Percentiles rank a stretch among this genome's conserved stretches.
Conservation (phyloP, 1,140 invertebrate species). For the Cataglyphis hispanica region DNA sequence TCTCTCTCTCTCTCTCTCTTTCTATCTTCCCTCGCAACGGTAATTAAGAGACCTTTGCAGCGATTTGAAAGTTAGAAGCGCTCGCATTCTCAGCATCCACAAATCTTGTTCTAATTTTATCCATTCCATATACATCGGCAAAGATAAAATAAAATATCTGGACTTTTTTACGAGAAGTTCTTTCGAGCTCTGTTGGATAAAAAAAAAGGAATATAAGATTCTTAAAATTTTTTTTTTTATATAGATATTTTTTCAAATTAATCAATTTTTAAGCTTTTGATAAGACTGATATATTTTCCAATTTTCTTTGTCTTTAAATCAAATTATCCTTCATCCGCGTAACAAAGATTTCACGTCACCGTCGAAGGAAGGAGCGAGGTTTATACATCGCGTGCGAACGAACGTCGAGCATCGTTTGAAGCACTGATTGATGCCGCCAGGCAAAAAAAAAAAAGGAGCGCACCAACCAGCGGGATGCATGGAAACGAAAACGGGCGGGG, state of each 20-base stretch:
- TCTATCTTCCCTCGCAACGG: neutral
- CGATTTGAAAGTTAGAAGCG: slow-evolving; percentile 28
- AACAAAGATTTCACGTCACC: slow-evolving; percentile 7
- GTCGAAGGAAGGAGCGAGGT: neutral
- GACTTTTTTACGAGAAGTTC: neutral
- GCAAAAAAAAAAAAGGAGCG: slow-evolving; percentile 29
- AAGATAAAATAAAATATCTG: slow-evolving; percentile 16
- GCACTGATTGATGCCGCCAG: slow-evolving; percentile 13
- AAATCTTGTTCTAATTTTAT: slow-evolving; percentile 23
- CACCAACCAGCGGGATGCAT: neutral
- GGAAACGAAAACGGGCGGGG: slow-evolving; percentile 26
- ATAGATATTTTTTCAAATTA: neutral
- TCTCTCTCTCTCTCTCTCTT: neutral
- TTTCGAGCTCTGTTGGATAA: neutral
- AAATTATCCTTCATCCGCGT: neutral
- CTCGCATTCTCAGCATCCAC: neutral
- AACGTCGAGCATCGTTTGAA: slow-evolving; percentile 35
- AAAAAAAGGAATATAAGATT: neutral
- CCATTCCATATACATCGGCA: neutral
- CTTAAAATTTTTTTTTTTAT: no score
- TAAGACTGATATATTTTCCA: neutral
- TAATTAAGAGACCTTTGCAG: slow-evolving; percentile 19
- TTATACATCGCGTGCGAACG: neutral
- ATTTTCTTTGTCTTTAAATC: neutral
- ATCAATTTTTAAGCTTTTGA: neutral